Evolutionary conservation across 2,797 vertebrate species (phyloP), one percentile per base, ranked within the genome.

Genomic region (Bufotes viridis): DNA sequence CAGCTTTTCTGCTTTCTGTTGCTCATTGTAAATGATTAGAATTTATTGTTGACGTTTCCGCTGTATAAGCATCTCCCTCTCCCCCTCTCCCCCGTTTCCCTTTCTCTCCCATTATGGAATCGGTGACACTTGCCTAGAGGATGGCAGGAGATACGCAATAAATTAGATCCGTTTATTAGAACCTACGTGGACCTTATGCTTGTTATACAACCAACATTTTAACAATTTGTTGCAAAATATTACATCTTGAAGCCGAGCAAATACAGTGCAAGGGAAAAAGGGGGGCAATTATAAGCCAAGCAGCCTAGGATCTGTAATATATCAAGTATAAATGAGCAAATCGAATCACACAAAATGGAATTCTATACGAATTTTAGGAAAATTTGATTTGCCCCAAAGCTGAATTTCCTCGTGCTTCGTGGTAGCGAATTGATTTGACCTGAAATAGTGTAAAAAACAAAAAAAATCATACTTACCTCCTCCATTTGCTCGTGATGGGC

Each of bases 11-110:
- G 2, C n/a, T 8, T 82, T 58, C 67, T 79, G 67, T 84, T 72
- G 78, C 61, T 80, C 14, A 20, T 81, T 82, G 42, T 70, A 79
- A 65, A 83, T 89, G 72, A 89, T 86, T 78, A 83, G 72, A 82
- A 86, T 87, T 83, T 89, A 70, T 79, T 60, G 55, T 83, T 79
- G 84, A 83, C 85, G 78, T 86, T 86, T 89, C 78, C 82, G 80
- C 88, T 61, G 63, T n/a, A 57, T 89, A 69, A 87, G 81, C 85
- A 82, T 51, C 13, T 55, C 13, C 13, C 53, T 12, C 53, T 55
- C 53, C 53, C 53, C 53, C 53, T 14, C 53, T 11, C 53, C 53
- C 53, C 7, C 29, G 10, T 55, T 55, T 3, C 13, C 13, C 53
- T 55, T 14, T 51, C 12, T 53, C 22, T 78, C 88, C 60, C 8